Evolutionary conservation across 1,140 invertebrate genomes (phyloP).

Genomic region (Aphidius gifuensis): DNA sequence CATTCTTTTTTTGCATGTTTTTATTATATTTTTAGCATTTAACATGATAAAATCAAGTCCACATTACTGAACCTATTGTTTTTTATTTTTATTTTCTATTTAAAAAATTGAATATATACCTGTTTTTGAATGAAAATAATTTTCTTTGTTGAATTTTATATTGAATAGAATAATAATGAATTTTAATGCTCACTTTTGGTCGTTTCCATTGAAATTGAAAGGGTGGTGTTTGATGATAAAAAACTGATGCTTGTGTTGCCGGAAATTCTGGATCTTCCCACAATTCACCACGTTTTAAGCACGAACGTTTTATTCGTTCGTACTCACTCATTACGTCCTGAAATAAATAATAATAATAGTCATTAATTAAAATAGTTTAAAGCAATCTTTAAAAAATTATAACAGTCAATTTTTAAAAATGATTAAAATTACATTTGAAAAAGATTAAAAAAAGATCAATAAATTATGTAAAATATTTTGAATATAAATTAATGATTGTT

Average conservation of each 20-base stretch:
- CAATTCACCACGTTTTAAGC: conserved; percentile 75
- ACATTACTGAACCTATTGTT: too few relatives aligned
- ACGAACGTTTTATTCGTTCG: conserved; percentile 77
- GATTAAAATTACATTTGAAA: conserved; percentile 4
- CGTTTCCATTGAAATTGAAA: conserved; percentile 90
- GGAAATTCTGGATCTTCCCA: conserved; percentile 92
- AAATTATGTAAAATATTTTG: neutral
- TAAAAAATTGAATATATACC: too few relatives aligned
- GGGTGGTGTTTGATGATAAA: conserved; percentile 89
- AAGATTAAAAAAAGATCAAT: neutral
- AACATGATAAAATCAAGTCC: too few relatives aligned
- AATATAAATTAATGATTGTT: neutral
- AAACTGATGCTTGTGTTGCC: conserved; percentile 81
- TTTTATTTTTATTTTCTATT: too few relatives aligned
- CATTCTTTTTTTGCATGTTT: too few relatives aligned
- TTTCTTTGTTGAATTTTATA: too few relatives aligned
- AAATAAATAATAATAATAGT: conserved; percentile 29
- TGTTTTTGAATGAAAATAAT: too few relatives aligned
- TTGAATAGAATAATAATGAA: neutral
- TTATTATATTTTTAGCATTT: too few relatives aligned
- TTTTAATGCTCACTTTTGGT: conserved; percentile 67
- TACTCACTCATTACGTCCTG: conserved; percentile 68
- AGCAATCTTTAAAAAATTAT: conserved; percentile 27
- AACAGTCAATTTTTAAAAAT: neutral
- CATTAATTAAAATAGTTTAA: conserved; percentile 23